Conservation (phyloP, 2,888 invertebrate genomes). For the Dryomyza anilis region DNA sequence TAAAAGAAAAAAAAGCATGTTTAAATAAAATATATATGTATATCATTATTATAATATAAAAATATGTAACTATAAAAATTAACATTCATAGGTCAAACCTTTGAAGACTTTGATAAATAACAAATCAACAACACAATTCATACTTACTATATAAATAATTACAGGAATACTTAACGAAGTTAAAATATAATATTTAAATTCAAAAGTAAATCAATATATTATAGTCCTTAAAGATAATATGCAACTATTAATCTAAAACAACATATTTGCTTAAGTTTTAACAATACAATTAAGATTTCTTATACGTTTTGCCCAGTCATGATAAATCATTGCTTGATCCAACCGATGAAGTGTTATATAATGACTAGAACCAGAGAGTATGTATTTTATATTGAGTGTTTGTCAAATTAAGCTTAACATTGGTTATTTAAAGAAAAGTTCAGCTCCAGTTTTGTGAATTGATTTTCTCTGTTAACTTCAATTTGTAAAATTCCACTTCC, state of each 20-base stretch:
- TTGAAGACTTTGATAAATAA: conserved; percentile 17
- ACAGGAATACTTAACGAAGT: conserved; percentile 18
- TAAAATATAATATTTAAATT: conserved; percentile 12
- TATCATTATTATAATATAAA: conserved; percentile 16
- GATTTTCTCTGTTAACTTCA: no score
- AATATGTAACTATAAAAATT: conserved; percentile 17
- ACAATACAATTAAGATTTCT: no score
- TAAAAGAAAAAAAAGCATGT: conserved; percentile 2
- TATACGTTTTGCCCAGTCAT: no score
- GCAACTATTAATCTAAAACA: neutral
- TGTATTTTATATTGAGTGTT: no score
- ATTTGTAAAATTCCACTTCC: no score
- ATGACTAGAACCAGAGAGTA: no score
- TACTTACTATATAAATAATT: conserved; percentile 1
- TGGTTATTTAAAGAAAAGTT: no score
- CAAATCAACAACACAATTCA: conserved; percentile 1
- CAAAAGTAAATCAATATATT: conserved; percentile 1
- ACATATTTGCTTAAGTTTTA: neutral
- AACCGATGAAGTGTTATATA: no score
- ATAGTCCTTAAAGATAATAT: conserved; percentile 1
- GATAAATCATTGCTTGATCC: no score
- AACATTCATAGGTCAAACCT: conserved; percentile 14
- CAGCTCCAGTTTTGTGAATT: no score
- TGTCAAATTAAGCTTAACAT: no score
- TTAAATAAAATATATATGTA: neutral